Evolutionary conservation across 1,140 invertebrate genomes (phyloP), one percentile per base, ranked within the genome.

Genomic region (Sesamia nonagrioides): DNA sequence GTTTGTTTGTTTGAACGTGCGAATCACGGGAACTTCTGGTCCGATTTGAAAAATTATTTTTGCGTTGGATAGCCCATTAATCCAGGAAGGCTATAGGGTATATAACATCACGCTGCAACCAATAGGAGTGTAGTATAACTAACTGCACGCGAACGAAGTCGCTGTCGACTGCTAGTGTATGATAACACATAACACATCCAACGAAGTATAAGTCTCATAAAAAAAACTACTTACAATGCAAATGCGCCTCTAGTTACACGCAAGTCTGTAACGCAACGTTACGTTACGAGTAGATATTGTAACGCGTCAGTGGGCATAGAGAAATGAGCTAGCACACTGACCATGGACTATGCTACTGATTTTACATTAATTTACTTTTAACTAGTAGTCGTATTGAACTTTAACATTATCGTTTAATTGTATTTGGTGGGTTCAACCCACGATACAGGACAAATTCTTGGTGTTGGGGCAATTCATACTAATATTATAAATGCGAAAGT

Each of bases 321-420:
- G 54, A 74, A 74, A 74, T 74, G 71, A 74, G 71, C 68, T 35
- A 58, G 71, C 58, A 37, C 54, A 60, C 17, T 11, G 54, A 74
- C 71, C 71, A 54, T 74, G 71, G 33, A 4, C 18, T 45, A 42
- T 50, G 0, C 21, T 72, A 56, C 37, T 61, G 6, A 35, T 61
- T 40, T 61, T 37, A 6, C 40, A 37, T 9, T 7, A 11, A 33
- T 33, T 40, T 40, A 8, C 2, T 27, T 58, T 50, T 56, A 27
- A 13, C 18, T 56, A 27, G 2, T 27, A 13, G 2, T 11, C 27
- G 4, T 8, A 27, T 27, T 27, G 1, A 27, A 9, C 2, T 21
- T 56, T 13, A 18, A 17, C 17, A 3, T 7, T 18, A 6, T 11
- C 7, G 18, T 1, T 56, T 56, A 27, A n/a, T 35, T n/a, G 15